Base-by-base conservation (phyloP, 2,113 vertebrate species). In the Chaetodon auriga region DNA sequence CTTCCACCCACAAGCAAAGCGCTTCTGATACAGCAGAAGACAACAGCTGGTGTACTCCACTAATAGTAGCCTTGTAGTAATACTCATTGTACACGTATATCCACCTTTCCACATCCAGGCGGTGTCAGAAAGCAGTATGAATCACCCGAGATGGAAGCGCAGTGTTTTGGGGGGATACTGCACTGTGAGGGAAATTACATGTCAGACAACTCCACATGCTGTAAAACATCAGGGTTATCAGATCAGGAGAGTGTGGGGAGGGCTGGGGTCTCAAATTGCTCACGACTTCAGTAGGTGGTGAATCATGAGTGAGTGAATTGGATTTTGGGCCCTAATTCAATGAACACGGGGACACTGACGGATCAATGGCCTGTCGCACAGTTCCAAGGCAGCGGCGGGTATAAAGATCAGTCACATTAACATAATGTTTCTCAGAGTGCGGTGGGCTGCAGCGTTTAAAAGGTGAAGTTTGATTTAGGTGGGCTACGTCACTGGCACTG, bases 181-280 rank as follows among this genome's bases (percentile, higher is more conserved):
- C 55, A 53, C 51, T 21, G 66, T 54, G 78, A 64, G 65, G 75
- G 66, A 87, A 88, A 91, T 90, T 75, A 13, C 75, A 89, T 62
- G 61, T 84, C 81, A 84, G 65, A 80, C 45, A 70, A 71, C 55
- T 58, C 58, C 64, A 78, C 66, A n/a, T 65, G 81, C 63, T 81
- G 78, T 87, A 89, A 90, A 91, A 88, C 82, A 89, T 87, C 72
- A 70, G 61, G 73, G 41, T 74, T 87, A 89, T 86, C 83, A 87
- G 62, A 81, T 89, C 88, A 74, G 57, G 23, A 70, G 43, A 76
- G 62, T 75, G 41, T 21, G 0, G 41, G 13, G 30, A 62, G 19
- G 49, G 8, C 19, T 7, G 23, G 60, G 25, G 71, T 85, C 61
- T 84, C 75, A 87, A 84, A 87, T 81, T 63, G 83, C 73, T 89